phyloP scores from a whole-genome alignment of 2,113 vertebrate genomes.

The Vulpes ferrilata region DNA sequence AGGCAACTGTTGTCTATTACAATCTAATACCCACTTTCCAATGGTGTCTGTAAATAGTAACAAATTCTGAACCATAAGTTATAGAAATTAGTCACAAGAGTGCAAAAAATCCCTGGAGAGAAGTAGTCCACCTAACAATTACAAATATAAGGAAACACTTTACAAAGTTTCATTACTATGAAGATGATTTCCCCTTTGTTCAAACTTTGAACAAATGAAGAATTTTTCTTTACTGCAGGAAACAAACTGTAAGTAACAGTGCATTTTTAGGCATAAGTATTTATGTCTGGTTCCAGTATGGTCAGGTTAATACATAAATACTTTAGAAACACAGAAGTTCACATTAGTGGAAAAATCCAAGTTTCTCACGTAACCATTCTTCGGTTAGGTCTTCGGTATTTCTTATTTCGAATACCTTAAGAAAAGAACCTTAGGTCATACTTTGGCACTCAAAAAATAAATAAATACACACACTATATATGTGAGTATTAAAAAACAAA shows the following conservation, averaged over 20 bases:
- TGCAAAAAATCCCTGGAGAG: constrained; percentile 89
- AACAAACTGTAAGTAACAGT: constrained; percentile 89
- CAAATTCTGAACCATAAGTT: constrained; percentile 84
- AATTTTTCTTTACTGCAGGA: constrained; percentile 84
- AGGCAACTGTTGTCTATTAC: constrained; percentile 84
- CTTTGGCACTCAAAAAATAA: not conserved
- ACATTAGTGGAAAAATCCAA: constrained; percentile 96
- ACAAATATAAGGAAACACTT: constrained; percentile 85
- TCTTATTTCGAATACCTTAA: constrained; percentile 98
- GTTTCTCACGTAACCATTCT: constrained; percentile 97
- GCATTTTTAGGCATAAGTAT: constrained; percentile 88
- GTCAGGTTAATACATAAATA: constrained; percentile 88
- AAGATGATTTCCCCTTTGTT: constrained; percentile 88
- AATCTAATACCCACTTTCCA: constrained; percentile 83
- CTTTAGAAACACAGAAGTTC: constrained; percentile 84
- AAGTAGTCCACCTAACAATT: constrained; percentile 86
- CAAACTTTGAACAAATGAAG: constrained; percentile 85
- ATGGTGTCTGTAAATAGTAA: constrained; percentile 82
- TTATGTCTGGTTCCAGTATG: constrained; percentile 89
- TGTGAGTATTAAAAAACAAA: constrained; percentile 37
- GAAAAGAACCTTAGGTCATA: constrained; percentile 63
- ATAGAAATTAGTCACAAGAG: constrained; percentile 89
- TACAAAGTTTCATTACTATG: constrained; percentile 88
- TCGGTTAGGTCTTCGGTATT: constrained; percentile 98
- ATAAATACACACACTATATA: not conserved